Conservation (phyloP, 2,113 vertebrate genomes). For the Hyaena hyaena region DNA sequence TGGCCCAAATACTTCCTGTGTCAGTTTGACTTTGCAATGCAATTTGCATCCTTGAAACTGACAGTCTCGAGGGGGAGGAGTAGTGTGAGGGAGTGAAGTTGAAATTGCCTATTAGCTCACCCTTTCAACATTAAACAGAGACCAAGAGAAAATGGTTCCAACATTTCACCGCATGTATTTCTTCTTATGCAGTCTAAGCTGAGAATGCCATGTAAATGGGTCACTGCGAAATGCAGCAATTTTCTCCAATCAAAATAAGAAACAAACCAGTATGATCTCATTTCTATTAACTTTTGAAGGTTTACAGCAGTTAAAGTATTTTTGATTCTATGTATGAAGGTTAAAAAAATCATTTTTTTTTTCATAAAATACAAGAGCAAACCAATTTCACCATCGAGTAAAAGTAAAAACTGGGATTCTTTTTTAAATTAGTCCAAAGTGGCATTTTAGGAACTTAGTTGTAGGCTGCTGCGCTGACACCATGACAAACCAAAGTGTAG, state of each 20-base stretch:
- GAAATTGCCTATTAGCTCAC: slow-evolving; percentile 75
- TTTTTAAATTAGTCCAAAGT: slow-evolving; percentile 93
- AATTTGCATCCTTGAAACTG: slow-evolving; percentile 67
- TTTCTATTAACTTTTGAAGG: slow-evolving; percentile 89
- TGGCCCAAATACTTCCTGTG: slow-evolving; percentile 75
- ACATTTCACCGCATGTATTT: slow-evolving; percentile 81
- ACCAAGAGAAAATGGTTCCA: slow-evolving; percentile 81
- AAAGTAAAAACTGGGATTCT: slow-evolving; percentile 95
- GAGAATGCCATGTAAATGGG: slow-evolving; percentile 92
- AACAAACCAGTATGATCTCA: slow-evolving; percentile 89
- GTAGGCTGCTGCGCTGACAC: slow-evolving; percentile 94
- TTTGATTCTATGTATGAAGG: slow-evolving; percentile 95
- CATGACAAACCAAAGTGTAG: slow-evolving; percentile 95
- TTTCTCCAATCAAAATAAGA: slow-evolving; percentile 88
- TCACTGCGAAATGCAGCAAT: slow-evolving; percentile 88
- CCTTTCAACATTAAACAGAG: slow-evolving; percentile 84
- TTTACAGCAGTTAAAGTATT: slow-evolving; percentile 97
- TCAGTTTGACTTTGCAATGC: slow-evolving; percentile 64
- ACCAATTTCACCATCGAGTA: slow-evolving; percentile 94
- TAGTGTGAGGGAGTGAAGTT: slow-evolving; percentile 69
- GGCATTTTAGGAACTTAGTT: slow-evolving; percentile 89
- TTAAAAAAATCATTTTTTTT: slow-evolving; percentile 95
- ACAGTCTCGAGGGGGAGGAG: slow-evolving; percentile 57
- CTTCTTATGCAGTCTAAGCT: slow-evolving; percentile 88
- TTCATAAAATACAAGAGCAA: slow-evolving; percentile 98